Evolutionary conservation across 2,888 invertebrate species (phyloP), one percentile per base, ranked within the genome.

Genomic region (Geophilus truncorum): DNA sequence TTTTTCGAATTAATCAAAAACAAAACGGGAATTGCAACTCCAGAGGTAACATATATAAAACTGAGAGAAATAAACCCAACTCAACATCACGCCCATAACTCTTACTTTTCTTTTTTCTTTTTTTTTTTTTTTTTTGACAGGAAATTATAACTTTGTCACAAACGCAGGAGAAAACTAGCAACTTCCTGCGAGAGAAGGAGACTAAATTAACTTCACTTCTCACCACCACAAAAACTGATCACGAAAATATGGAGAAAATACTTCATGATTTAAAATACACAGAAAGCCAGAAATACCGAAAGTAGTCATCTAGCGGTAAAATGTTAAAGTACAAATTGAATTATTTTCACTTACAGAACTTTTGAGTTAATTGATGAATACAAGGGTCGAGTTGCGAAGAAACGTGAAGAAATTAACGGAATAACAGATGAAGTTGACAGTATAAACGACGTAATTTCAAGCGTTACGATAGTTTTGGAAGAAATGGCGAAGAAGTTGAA

Each of bases 1-100:
- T 62, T 62, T 18, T 79, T 79, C 36, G 79, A 79, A 34, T 3
- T 18, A 1, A 62, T 79, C 6, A 51, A 62, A n/a, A 57, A 79
- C 21, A 51, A 79, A 30, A 79, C 79, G 0, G 79, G 79, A 32
- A 79, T 79, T 62, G 79, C 62, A 25, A 28, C 79, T n/a, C 30
- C 62, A 7, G 57, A 79, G 51, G 79, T 79, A 51, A 2, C 7
- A 57, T 18, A 5, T 15, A 57, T 9, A n/a, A 18, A n/a, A 51
- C 7, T 18, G 51, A 10, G 15, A 51, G 15, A 51, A 51, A 51
- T 10, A 51, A 40, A 9, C 10, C 12, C 9, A 40, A 9, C 36
- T 12, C 9, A 12, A 9, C 1, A 5, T 40, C 15, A 40, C 15
- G 36, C 12, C 36, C 9, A 40, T 40, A 40, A 40, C 9, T 40